A percentile compares a stretch with the other conserved stretches of the same genome.
Evolutionary conservation across 2,888 invertebrate genomes (phyloP).

Genomic region (Macrosiphum euphorbiae): DNA sequence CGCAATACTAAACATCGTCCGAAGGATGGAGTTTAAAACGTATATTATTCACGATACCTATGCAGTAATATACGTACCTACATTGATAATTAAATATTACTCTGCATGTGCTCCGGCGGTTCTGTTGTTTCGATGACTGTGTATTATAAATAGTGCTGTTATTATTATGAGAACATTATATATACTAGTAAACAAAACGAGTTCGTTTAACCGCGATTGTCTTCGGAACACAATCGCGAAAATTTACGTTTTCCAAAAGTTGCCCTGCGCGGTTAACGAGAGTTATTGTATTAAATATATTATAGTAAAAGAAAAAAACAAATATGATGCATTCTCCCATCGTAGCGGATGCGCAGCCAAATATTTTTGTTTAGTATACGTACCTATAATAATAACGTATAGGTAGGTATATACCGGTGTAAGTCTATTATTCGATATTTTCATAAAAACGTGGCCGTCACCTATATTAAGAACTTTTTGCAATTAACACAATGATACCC

Average conservation of each 20-base stretch:
- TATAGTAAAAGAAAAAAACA: not conserved
- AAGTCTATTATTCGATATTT: slow-evolving; percentile 11
- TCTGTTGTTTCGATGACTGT: not conserved
- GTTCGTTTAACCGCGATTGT: slow-evolving; percentile 53
- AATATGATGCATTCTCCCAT: slow-evolving; percentile 30
- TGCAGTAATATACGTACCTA: not conserved
- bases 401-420: not conserved
- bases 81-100: not conserved
- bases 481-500: not conserved
- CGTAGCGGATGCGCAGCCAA: slow-evolving; percentile 45
- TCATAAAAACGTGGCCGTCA: not conserved
- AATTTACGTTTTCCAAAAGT: slow-evolving; percentile 56
- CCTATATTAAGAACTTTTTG: not conserved
- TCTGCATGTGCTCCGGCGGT: not conserved
- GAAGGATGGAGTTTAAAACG: not conserved
- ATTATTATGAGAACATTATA: not conserved
- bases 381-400: not conserved
- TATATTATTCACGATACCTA: not conserved
- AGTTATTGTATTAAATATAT: slow-evolving; percentile 57
- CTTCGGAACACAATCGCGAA: slow-evolving; percentile 53
- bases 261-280: slow-evolving; percentile 54
- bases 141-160: not conserved
- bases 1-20: not conserved
- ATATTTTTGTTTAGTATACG: slow-evolving; percentile 6
- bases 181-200: slow-evolving; percentile 32